Evolutionary conservation across 2,888 invertebrate genomes (phyloP).

Genomic region (Morpho deidamia): DNA sequence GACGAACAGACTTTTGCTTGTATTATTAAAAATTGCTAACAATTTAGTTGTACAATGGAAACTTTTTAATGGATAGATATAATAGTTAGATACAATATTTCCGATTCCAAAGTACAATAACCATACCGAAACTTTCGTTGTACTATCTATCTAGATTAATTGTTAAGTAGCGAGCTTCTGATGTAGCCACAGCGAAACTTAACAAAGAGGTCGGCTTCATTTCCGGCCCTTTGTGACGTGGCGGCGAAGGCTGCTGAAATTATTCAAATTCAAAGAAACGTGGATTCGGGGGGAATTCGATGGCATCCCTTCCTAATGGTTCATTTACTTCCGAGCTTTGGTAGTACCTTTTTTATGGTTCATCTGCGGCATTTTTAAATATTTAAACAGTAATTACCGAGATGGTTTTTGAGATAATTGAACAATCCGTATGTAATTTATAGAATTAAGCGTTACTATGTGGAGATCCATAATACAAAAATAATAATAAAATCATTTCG

Average conservation of each 20-base stretch:
- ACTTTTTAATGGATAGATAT: no score
- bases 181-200: conserved; percentile 18
- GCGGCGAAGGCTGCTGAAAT: conserved; percentile 6
- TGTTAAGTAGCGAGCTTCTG: neutral
- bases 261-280: conserved; percentile 11
- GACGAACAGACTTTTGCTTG: no score
- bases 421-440: no score
- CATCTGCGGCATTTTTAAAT: conserved; percentile 2
- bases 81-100: no score
- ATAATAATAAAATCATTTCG: no score
- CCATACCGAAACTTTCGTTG: neutral
- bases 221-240: conserved; percentile 31
- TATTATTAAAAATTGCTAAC: no score
- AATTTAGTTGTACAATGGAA: no score
- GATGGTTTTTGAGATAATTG: no score
- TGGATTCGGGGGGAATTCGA: neutral
- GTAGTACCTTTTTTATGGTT: conserved; percentile 1
- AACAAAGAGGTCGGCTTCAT: conserved; percentile 32
- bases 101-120: no score
- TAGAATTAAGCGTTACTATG: no score
- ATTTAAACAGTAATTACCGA: no score
- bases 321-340: conserved; percentile 7
- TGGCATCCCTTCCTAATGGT: conserved; percentile 6
- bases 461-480: no score
- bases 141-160: neutral